A percentile compares a stretch with the other conserved stretches of the same genome.
These are phyloP conservation scores for Ganaspis sp. DNA, from an alignment of 1,140 invertebrate genomes.

Conservation along the genomic window DNA sequence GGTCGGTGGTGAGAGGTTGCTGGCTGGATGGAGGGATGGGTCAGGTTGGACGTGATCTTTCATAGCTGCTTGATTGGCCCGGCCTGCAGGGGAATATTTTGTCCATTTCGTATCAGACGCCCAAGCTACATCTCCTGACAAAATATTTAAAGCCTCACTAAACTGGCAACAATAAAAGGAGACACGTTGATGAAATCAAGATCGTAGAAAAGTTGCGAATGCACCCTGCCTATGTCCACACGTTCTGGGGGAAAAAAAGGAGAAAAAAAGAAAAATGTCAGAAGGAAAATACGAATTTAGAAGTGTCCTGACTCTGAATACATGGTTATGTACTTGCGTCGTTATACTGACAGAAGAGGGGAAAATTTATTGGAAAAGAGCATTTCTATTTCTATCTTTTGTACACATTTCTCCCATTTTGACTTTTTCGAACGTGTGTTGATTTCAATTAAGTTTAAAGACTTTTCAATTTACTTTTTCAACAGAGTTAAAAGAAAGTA, in stretches of 20 bases:
- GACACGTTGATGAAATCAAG: constrained; percentile 75
- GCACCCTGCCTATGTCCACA: constrained; percentile 46
- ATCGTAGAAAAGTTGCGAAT: constrained; percentile 64
- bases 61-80: constrained; percentile 74
- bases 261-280: constrained; percentile 5
- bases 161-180: constrained; percentile 72
- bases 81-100: constrained; percentile 60
- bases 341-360: background rate
- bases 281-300: constrained; percentile 29
- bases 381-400: too few species aligned
- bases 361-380: too few species aligned
- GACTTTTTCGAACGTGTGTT: too few species aligned
- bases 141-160: constrained; percentile 70
- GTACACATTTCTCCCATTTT: too few species aligned
- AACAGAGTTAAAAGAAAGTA: too few species aligned
- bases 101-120: background rate
- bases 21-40: constrained; percentile 50
- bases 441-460: too few species aligned
- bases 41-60: constrained; percentile 73
- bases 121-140: constrained; percentile 49
- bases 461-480: too few species aligned
- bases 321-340: background rate
- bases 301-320: background rate
- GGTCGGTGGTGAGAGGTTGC: constrained; percentile 55
- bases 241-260: constrained; percentile 36